Conservation (phyloP, 2,113 vertebrate genomes). For the Pangasianodon hypophthalmus region DNA sequence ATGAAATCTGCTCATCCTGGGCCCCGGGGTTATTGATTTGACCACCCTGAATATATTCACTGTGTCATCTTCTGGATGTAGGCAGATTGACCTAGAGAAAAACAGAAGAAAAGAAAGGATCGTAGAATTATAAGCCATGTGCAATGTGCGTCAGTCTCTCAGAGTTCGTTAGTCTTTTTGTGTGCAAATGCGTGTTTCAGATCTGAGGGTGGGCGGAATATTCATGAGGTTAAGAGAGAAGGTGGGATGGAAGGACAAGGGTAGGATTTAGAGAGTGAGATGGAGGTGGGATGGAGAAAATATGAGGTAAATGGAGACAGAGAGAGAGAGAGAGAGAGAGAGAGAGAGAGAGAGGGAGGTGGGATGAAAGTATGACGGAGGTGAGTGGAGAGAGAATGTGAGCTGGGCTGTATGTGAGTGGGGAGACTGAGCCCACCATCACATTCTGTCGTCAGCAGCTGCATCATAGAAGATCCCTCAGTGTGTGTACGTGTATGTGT, state of each 20-base stretch:
- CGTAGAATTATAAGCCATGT: not conserved
- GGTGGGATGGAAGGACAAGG: conserved; percentile 49
- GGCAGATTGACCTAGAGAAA: not conserved
- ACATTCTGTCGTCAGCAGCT: conserved; percentile 68
- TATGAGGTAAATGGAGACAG: conserved; percentile 49
- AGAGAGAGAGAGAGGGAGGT: conserved; percentile 24
- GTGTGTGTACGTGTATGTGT: conserved; percentile 61
- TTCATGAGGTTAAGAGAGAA: conserved; percentile 50
- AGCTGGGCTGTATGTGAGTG: conserved; percentile 43
- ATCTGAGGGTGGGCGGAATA: conserved; percentile 65
- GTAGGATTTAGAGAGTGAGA: conserved; percentile 20
- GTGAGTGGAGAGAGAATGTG: conserved; percentile 19
- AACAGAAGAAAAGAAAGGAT: not conserved
- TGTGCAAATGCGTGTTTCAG: not conserved
- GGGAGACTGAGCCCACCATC: conserved; percentile 70
- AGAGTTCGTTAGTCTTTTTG: not conserved
- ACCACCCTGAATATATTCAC: not conserved
- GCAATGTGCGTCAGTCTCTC: not conserved
- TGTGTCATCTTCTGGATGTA: not conserved
- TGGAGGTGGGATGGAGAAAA: conserved; percentile 54
- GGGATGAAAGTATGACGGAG: conserved; percentile 19
- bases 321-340: conserved; percentile 43
- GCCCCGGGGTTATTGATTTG: not conserved
- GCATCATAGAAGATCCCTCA: conserved; percentile 71
- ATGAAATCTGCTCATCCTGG: not conserved